Evolutionary conservation across 1,140 invertebrate genomes (phyloP).

Genomic region (Solen grandis): DNA sequence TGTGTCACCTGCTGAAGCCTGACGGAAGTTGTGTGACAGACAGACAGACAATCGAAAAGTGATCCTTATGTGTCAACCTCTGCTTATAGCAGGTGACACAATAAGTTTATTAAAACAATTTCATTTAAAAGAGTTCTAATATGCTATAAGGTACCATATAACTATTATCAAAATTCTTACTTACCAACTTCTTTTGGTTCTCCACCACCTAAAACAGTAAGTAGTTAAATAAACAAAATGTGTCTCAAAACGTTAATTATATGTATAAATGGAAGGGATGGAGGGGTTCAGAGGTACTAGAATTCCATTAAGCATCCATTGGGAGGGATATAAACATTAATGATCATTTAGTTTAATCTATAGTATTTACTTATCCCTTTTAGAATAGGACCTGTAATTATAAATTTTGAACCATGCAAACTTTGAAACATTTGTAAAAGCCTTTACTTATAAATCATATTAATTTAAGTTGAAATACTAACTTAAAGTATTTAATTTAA

Average conservation of each 20-base stretch:
- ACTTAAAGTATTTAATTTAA: too few species aligned
- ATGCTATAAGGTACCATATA: not conserved
- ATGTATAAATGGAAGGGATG: not conserved
- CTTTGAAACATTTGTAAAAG: too few species aligned
- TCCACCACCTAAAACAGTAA: conserved; percentile 31
- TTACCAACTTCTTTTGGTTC: conserved; percentile 46
- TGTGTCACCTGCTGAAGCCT: too few species aligned
- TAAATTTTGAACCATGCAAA: too few species aligned
- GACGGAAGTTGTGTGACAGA: too few species aligned
- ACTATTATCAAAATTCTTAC: not conserved
- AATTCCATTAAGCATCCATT: not conserved
- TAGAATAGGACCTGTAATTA: not conserved
- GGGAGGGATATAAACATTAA: not conserved
- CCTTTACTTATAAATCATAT: too few species aligned
- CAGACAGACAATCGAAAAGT: too few species aligned
- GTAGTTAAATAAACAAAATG: too few species aligned
- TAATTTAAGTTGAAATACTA: too few species aligned
- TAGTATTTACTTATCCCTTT: not conserved
- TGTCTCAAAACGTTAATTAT: too few species aligned
- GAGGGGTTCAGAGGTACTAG: not conserved
- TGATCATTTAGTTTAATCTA: not conserved
- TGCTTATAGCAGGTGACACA: too few species aligned
- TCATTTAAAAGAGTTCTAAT: not conserved
- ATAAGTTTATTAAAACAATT: not conserved
- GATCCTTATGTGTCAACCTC: too few species aligned